phyloP scores from a whole-genome alignment of 2,797 vertebrate species.

The Platyrinchus mystaceus region DNA sequence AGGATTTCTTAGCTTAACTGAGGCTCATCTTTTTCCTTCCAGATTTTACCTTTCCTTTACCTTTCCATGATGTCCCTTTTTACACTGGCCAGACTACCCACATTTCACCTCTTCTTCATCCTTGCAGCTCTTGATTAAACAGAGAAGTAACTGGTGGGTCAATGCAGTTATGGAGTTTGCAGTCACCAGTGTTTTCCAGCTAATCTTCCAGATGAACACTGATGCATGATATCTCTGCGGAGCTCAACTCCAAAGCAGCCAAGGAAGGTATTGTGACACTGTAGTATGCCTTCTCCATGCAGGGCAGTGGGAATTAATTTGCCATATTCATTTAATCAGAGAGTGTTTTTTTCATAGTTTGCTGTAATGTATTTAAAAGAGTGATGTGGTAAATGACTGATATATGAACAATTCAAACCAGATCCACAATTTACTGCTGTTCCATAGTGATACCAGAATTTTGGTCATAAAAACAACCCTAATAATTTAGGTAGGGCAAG shows the following conservation, averaged over 20 bases:
- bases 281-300: background rate
- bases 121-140: background rate
- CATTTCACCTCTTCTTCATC: background rate
- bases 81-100: background rate
- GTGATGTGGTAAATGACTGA: background rate
- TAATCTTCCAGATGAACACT: background rate
- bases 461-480: background rate
- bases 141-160: background rate
- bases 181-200: background rate
- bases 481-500: background rate
- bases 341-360: background rate
- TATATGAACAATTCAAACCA: background rate
- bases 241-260: background rate
- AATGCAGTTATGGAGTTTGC: background rate
- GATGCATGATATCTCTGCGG: background rate
- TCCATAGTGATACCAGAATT: background rate
- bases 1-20: background rate
- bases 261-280: background rate
- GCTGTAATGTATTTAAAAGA: background rate
- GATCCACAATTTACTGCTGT: background rate
- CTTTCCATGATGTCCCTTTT: background rate
- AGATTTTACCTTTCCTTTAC: background rate
- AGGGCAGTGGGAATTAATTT: background rate
- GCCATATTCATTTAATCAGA: background rate
- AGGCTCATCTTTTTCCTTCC: background rate